Base-by-base conservation (phyloP, 2,888 invertebrate genomes). In the Panzeria rudis region DNA sequence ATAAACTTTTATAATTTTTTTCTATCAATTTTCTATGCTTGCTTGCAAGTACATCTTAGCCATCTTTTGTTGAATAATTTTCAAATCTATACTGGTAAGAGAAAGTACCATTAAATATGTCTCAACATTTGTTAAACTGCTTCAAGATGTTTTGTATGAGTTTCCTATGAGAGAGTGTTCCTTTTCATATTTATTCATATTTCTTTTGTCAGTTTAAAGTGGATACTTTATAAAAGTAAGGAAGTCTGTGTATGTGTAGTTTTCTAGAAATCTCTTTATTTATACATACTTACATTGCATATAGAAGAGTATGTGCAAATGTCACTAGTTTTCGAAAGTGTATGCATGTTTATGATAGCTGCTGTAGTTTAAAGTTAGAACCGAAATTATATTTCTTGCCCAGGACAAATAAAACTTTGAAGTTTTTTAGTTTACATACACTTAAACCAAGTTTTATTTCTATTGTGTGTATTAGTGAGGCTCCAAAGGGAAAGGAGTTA, bases 161-260 rank as follows among this genome's bases (percentile, higher is more conserved):
- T 29, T 41, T 54, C 5, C 13, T 25, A 7, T 25, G 13, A 5
- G 1, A 11, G 23, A 20, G 41, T 52, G 52, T 52, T 0, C 2
- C 1, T 25, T 59, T 56, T 32, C n/a, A 59, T 68, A n/a, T 44
- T 66, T 66, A 4, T 44, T 68, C 47, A 47, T 59, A 77, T 77
- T 47, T 56, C 56, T 56, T 68, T 66, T 68, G 56, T 59, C 56
- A 68, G 56, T 68, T 76, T 68, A 15, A 29, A 77, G 66, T 59
- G 66, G 56, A 47, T 59, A 66, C 54, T 66, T 9, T 1, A 75
- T 54, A 56, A 76, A 32, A 47, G 59, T 59, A 20, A 35, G 2
- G 20, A 23, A 25, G 15, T 68, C 17, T 32, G 17, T 59, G 32
- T 17, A 6, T 50, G 23, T 23, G 11, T 52, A 6, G 11, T 13